A percentile compares a stretch with the other conserved stretches of the same genome.
phyloP scores from a whole-genome alignment of 2,797 vertebrate genomes.

The Etheostoma nigrum region DNA sequence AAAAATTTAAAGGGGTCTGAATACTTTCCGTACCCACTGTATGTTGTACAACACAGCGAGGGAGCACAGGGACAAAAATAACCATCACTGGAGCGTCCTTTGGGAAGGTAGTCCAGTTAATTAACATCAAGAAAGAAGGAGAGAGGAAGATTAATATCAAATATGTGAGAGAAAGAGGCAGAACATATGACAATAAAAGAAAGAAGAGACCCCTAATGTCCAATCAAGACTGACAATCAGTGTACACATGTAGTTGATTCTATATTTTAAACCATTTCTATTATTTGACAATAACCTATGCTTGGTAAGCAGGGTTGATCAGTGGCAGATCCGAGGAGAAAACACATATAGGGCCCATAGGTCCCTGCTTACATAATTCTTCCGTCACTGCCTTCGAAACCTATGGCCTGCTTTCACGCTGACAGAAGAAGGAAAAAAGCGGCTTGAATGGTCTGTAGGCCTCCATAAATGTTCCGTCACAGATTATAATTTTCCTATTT shows the following conservation, averaged over 20 bases:
- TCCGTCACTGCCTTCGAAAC: conserved; percentile 61
- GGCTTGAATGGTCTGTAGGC: conserved; percentile 18
- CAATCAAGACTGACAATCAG: neutral
- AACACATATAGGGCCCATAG: conserved; percentile 54
- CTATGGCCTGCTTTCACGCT: conserved; percentile 68
- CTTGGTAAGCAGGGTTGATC: conserved; percentile 24
- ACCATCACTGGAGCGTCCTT: conserved; percentile 41
- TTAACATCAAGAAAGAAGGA: conserved; percentile 58
- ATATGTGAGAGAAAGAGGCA: neutral
- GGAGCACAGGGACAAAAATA: conserved; percentile 66
- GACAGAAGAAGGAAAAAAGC: conserved; percentile 48
- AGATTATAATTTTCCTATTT: conserved; percentile 44
- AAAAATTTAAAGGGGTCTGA: too few relatives aligned
- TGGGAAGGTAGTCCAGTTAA: conserved; percentile 63
- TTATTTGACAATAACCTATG: neutral
- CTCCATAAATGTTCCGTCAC: conserved; percentile 12
- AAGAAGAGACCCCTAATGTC: neutral
- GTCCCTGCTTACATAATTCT: conserved; percentile 73
- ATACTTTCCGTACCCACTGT: too few relatives aligned
- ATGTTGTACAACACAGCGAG: conserved; percentile 34
- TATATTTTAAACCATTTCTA: conserved; percentile 5
- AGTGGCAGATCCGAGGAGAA: conserved; percentile 48
- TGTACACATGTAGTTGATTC: neutral
- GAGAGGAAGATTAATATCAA: conserved; percentile 13
- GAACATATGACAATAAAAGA: neutral